Base-by-base conservation (phyloP, 2,888 invertebrate genomes). In the Reticulitermes lucifugus region DNA sequence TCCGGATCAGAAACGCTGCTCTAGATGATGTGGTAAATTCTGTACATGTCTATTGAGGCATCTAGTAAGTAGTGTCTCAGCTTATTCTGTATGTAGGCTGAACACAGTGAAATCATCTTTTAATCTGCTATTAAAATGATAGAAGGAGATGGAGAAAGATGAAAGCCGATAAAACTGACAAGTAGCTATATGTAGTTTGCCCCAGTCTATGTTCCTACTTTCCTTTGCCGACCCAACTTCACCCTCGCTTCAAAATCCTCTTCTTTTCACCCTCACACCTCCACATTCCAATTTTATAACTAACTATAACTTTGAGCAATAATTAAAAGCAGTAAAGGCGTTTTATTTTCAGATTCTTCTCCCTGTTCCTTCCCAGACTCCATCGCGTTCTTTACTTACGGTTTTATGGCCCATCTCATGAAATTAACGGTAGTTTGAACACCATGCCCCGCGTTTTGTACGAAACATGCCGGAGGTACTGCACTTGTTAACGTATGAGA, bases 101-200 rank as follows among this genome's bases (percentile, higher is more conserved):
- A 18, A 41, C 73, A 41, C 73, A 73, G 73, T 73, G 41, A 59
- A 59, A 59, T 25, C 80, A n/a, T 41, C 41, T n/a, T 55, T 80
- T 80, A 80, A 80, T 80, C 80, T 41, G 35, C 80, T 80, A 80
- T 80, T 80, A 80, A 80, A 80, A 59, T 60, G 55, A 14, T 25
- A 51, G 51, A 79, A 79, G 51, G 79, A 79, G 79, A 55, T 18
- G n/a, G 25, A 51, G 43, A 22, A 41, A 55, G 41, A 60, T 18
- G 21, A 29, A 60, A 80, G 59, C 79, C 55, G 79, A 79, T 80
- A 80, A 80, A 80, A 35, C 80, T 80, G 80, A 80, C 41, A 80
- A 80, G 79, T 79, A 65, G 4, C 55, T 55, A 55, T 80, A 80
- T 60, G 46, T 35, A 80, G 80, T 60, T 22, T 1, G 51, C 9